Evolutionary conservation across 2,888 invertebrate genomes (phyloP), one percentile per base, ranked within the genome.

Genomic region (Pyrochroa serraticornis): DNA sequence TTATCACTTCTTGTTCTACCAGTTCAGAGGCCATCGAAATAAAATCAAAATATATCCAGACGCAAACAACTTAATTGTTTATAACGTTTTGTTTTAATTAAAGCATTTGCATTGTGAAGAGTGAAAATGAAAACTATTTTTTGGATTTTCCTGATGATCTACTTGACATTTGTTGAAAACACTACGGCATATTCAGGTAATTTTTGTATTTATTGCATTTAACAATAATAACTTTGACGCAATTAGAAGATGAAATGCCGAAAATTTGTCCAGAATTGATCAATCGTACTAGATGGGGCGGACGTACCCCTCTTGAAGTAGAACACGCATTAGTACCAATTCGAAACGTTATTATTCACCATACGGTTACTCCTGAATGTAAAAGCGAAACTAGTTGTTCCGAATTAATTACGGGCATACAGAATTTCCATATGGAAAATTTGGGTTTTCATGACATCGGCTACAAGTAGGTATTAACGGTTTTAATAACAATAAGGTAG

Each of bases 241-340:
- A 3, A 22, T 22, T 22, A 22, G 22, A 22, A 22, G 22, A 22
- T 3, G 22, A 22, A 9, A 13, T 37, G 54, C 71, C 71, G 6
- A 36, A 34, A 9, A 50, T 64, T 12, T 86, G 86, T 66, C 84
- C 85, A 6, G 75, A 77, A 12, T 82, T 88, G 7, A 79, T 88
- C 9, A 74, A 80, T 1, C 84, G 84, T 67, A 75, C 76, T 0
- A 77, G 83, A 46, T 90, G 90, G 90, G 85, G 82, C n/a, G 87
- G 82, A 0, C 73, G 80, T 43, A 71, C 71, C 1, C 77, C 85
- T 0, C 66, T 66, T 2, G 76, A 78, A 5, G 76, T 87, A 3
- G 80, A 84, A 51, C 88, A 88, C 61, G 64, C 77, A n/a, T 73
- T 80, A 31, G 66, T 79, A 51, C 86, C 87, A 0, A 74, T 86